Evolutionary conservation across 2,113 vertebrate genomes (phyloP), one percentile per base, ranked within the genome.

Genomic region (Ceyx cyanopectus): DNA sequence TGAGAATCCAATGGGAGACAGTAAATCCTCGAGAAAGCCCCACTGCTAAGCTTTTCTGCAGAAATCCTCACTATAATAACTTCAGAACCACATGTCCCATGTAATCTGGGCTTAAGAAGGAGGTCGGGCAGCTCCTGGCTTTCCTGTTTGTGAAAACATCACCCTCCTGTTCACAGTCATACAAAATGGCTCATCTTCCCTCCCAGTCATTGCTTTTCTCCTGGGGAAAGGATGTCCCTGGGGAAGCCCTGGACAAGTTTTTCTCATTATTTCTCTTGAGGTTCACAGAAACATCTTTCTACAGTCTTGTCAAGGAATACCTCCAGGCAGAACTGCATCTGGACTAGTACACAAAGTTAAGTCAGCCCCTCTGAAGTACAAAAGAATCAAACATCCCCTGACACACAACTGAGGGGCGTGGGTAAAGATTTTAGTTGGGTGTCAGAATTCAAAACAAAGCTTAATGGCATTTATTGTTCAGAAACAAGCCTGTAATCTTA

Each of bases 391-490:
- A 77, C 14, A 80, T 43, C 58, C 29, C 34, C 51, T 9, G 4
- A 58, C 50, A 58, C 24, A 19, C 21, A 74, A 20, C 63, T 37
- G 62, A 58, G 58, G 56, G 51, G n/a, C 19, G 12, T 13, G 60
- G 56, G 32, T 66, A 58, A 27, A 65, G 48, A 69, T 58, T 95
- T 75, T 12, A 77, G 69, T 85, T 21, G 21, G 34, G 82, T 82
- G 50, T 73, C 73, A 85, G 56, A 91, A 95, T 56, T 76, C 72
- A 93, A 68, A 88, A 29, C 19, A 27, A 75, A 72, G 56, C 41
- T 91, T 88, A 80, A 58, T 89, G 65, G 60, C 57, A 53, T 62
- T 89, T 94, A 61, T 46, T 92, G 53, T 48, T 74, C 91, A 83
- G 65, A 92, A 65, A 78, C 13, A 77, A 92, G 88, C 60, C 34